Conservation (phyloP, 1,140 invertebrate species). For the Zaprionus ghesquierei region DNA sequence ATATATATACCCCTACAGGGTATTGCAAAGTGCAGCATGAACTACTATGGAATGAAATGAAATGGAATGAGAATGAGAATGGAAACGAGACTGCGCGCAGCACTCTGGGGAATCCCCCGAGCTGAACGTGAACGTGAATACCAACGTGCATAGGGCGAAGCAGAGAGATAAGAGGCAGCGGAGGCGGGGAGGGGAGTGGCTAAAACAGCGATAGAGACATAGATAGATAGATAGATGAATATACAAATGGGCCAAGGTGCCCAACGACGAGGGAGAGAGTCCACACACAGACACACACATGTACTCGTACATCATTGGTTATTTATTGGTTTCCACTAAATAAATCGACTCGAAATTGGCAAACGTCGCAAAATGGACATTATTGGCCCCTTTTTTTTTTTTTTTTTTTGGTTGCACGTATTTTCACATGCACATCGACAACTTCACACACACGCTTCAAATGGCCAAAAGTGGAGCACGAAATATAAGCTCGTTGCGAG, state of each 20-base stretch:
- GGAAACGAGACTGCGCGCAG: slow-evolving; percentile 18
- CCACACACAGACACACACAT: background rate
- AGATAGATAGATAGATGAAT: slow-evolving; percentile 9
- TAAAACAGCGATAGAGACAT: slow-evolving; percentile 11
- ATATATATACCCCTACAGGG: too few species aligned
- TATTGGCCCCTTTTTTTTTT: slow-evolving; percentile 53
- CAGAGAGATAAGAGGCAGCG: too few species aligned
- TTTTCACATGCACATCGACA: slow-evolving; percentile 5
- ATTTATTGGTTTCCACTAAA: slow-evolving; percentile 80
- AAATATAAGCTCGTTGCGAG: slow-evolving; percentile 5
- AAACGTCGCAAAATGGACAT: slow-evolving; percentile 79
- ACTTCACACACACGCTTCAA: slow-evolving; percentile 8
- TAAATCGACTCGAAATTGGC: slow-evolving; percentile 78
- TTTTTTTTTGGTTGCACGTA: too few species aligned
- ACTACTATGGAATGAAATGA: slow-evolving; percentile 7
- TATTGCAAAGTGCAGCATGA: slow-evolving; percentile 3
- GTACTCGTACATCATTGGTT: slow-evolving; percentile 70
- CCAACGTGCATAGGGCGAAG: slow-evolving; percentile 4
- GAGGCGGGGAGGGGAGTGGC: background rate
- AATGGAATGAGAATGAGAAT: slow-evolving; percentile 28
- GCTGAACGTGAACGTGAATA: slow-evolving; percentile 11
- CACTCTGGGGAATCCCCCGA: slow-evolving; percentile 40
- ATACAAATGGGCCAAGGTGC: slow-evolving; percentile 18
- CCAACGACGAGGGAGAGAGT: background rate
- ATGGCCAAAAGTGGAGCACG: slow-evolving; percentile 3